Percentiles rank a stretch among this genome's conserved stretches.
Conservation (phyloP, 1,140 invertebrate species). For the Whitmania pigra region DNA sequence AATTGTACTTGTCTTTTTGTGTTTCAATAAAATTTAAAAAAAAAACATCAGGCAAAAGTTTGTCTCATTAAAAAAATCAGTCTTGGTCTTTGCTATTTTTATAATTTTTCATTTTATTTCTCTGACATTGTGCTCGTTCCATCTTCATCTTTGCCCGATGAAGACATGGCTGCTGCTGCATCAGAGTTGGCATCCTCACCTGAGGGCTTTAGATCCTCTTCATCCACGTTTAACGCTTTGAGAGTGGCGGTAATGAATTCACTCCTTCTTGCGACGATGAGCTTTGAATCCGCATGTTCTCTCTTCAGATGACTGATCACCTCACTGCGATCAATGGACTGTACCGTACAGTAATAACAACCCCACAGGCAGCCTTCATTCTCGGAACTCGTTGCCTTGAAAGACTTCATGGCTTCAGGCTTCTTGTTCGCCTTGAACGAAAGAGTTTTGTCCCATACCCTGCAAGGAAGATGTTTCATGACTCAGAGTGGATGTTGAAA, state of each 20-base stretch:
- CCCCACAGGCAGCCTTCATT: constrained; percentile 19
- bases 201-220: neutral
- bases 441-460: neutral
- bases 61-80: too few species aligned
- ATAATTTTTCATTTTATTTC: too few species aligned
- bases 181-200: too few species aligned
- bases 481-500: neutral
- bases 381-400: neutral
- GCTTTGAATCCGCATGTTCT: constrained; percentile 16
- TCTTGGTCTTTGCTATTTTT: too few species aligned
- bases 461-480: neutral
- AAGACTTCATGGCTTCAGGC: neutral
- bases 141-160: too few species aligned
- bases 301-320: constrained; percentile 18
- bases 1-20: too few species aligned
- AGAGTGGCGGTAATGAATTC: neutral
- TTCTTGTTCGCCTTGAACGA: neutral
- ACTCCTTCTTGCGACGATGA: constrained; percentile 19
- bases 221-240: neutral
- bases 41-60: too few species aligned
- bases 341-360: constrained; percentile 20
- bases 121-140: too few species aligned
- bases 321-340: constrained; percentile 14
- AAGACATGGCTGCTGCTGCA: too few species aligned
- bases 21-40: too few species aligned